Conservation (phyloP, 2,797 vertebrate genomes). For the Dromococcyx pavoninus region DNA sequence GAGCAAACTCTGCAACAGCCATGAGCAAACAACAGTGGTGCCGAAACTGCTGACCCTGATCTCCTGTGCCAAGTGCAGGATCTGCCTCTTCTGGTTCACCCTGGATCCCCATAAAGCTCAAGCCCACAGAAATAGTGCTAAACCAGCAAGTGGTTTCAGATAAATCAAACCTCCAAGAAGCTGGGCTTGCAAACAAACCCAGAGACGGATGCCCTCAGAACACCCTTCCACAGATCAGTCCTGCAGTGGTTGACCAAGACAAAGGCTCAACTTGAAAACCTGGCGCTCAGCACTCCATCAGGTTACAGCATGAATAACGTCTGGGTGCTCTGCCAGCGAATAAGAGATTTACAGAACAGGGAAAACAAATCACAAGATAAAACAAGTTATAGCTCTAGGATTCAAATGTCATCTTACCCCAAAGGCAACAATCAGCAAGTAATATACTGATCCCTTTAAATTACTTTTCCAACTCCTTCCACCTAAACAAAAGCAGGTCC, state of each 20-base stretch:
- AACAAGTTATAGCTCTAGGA: background rate
- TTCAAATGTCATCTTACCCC: conserved; percentile 39
- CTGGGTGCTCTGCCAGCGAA: background rate
- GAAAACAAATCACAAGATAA: background rate
- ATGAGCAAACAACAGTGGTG: background rate
- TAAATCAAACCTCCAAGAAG: background rate
- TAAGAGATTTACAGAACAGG: background rate
- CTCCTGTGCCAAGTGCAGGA: background rate
- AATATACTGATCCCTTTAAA: conserved; percentile 33
- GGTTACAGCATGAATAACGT: background rate
- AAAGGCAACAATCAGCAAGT: conserved; percentile 8
- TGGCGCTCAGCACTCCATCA: background rate
- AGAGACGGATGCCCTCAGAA: background rate
- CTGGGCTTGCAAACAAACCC: background rate
- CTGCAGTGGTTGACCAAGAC: background rate
- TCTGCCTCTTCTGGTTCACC: background rate
- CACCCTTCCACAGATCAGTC: background rate
- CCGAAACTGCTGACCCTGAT: background rate
- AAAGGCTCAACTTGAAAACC: background rate
- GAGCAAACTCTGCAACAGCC: background rate
- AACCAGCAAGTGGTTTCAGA: background rate
- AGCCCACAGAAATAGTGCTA: accelerated
- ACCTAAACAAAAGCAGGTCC: background rate
- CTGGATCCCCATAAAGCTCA: background rate
- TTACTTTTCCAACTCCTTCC: background rate